Percentiles rank a stretch among this genome's conserved stretches.
phyloP scores from a whole-genome alignment of 2,888 invertebrate genomes.

The Tetragonula carbonaria region DNA sequence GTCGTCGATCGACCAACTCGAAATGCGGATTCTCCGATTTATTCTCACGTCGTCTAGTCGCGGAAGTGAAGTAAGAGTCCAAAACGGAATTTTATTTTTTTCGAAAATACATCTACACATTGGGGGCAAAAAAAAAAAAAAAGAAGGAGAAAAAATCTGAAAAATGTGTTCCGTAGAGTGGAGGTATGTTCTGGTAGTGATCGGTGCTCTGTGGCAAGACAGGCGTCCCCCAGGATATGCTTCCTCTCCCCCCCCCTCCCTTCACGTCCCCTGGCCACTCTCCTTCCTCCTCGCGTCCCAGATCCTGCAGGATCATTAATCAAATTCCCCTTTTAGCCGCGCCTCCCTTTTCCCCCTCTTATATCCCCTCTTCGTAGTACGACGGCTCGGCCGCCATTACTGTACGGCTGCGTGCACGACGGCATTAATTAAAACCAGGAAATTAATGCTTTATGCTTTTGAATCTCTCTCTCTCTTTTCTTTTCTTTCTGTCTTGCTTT shows the following conservation, averaged over 20 bases:
- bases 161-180: slow-evolving; percentile 55
- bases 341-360: slow-evolving; percentile 66
- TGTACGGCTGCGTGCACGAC: slow-evolving; percentile 79
- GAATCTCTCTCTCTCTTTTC: slow-evolving; percentile 50
- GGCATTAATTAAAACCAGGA: slow-evolving; percentile 83
- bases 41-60: too few relatives aligned
- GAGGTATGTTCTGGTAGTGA: slow-evolving; percentile 64
- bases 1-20: too few relatives aligned
- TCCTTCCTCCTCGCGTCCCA: slow-evolving; percentile 65
- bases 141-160: slow-evolving; percentile 25
- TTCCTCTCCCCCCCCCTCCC: slow-evolving; percentile 40
- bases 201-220: slow-evolving; percentile 73
- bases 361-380: slow-evolving; percentile 61
- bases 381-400: slow-evolving; percentile 79
- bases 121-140: too few relatives aligned
- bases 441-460: slow-evolving; percentile 80
- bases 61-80: too few relatives aligned
- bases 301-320: slow-evolving; percentile 82
- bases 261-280: too few relatives aligned
- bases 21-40: too few relatives aligned
- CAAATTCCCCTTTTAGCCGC: slow-evolving; percentile 79
- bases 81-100: neutral
- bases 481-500: neutral
- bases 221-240: slow-evolving; percentile 80
- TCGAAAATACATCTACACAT: slow-evolving; percentile 12